Base-by-base conservation (phyloP, 2,113 vertebrate genomes). In the Galeopterus variegatus region DNA sequence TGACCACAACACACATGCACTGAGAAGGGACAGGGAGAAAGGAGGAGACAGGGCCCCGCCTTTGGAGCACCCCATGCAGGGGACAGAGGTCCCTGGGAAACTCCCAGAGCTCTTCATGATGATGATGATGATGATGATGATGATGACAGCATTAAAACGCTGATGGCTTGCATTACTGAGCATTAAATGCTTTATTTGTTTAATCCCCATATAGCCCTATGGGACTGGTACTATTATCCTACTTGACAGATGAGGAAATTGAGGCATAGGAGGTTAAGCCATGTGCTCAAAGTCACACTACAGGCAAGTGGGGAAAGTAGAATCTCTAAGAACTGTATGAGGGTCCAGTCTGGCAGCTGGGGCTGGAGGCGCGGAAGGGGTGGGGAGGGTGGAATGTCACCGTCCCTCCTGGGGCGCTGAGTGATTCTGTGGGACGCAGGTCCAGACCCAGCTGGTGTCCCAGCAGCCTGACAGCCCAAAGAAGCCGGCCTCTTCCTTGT, bases 401-500 rank as follows among this genome's bases (percentile, higher is more conserved):
- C 2, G 33, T 73, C n/a, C 69, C 67, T 95, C 65, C 23, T 10
- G 15, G 81, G 36, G n/a, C 14, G 58, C 93, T 31, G 45, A 84
- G 62, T 9, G 2, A 2, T 50, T 56, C 60, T 60, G 64, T 0
- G 5, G 69, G 54, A 26, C 21, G 2, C 26, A 10, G 33, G 56
- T 24, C 36, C 69, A 41, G 62, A 21, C 5, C 12, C 12, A 24
- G 62, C 48, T 56, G 70, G 36, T 67, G 60, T n/a, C 65, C 79
- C 12, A 65, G 84, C 88, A 85, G 93, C 54, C 93, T 19, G 60
- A 67, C 52, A 85, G 72, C 85, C 4, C 1, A n/a, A 45, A 91
- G 69, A 65, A 95, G 56, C 45, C 9, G 45, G 65, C 45, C 41
- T 33, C 76, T 77, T 60, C 92, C 96, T 76, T 48, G 56, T 84